Percentiles rank a stretch among this genome's conserved stretches.
These are phyloP conservation scores for Oppia nitens DNA, from an alignment of 1,140 invertebrate species.

Conservation along the genomic window DNA sequence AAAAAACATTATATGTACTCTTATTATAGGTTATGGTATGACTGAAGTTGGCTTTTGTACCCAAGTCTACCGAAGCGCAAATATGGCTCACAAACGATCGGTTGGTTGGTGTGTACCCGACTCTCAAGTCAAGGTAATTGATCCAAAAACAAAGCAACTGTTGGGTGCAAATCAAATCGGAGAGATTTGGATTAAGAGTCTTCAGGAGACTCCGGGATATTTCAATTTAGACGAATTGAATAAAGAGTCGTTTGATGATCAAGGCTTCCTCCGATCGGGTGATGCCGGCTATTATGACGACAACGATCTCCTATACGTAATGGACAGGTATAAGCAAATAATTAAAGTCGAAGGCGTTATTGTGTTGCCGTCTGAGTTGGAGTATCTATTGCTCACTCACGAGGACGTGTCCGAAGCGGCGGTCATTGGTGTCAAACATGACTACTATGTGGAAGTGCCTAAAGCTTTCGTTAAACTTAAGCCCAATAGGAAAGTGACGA, in stretches of 20 bases:
- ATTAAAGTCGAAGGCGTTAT: conserved; percentile 45
- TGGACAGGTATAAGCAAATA: conserved; percentile 68
- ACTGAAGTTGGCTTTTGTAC: not conserved
- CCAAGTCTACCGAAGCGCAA: not conserved
- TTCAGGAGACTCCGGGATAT: not conserved
- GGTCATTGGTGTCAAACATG: conserved; percentile 58
- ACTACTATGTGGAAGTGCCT: conserved; percentile 51
- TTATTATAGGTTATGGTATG: conserved; percentile 2
- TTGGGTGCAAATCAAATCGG: not conserved
- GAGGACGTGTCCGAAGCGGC: conserved; percentile 56
- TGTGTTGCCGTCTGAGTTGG: conserved; percentile 71
- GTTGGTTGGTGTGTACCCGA: not conserved
- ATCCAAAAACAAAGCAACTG: not conserved
- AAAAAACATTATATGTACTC: no score
- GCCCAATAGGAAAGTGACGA: not conserved
- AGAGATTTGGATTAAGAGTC: not conserved
- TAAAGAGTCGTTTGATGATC: not conserved
- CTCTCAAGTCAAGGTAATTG: not conserved
- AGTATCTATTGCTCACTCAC: conserved; percentile 53
- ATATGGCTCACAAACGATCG: not conserved
- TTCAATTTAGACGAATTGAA: not conserved
- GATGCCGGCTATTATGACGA: conserved; percentile 42
- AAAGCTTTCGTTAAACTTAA: conserved; percentile 44
- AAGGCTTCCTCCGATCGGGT: conserved; percentile 7
- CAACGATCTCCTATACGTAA: conserved; percentile 44